Evolutionary conservation across 2,797 vertebrate species (phyloP).

Genomic region (Thalassophryne amazonica): DNA sequence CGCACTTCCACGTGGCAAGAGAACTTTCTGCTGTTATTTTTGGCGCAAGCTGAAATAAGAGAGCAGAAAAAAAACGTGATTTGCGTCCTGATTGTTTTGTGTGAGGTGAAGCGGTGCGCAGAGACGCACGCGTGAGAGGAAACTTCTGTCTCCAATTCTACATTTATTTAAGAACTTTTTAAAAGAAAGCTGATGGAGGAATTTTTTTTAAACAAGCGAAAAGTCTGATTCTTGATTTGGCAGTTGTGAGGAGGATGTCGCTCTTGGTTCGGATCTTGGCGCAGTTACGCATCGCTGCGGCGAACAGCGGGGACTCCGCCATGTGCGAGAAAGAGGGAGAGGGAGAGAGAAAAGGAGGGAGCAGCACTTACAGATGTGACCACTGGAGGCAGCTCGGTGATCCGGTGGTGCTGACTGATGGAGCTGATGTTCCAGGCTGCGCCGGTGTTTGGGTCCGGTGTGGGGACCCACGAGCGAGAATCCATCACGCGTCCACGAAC

Average conservation of each 20-base stretch:
- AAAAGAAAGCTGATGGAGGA: neutral
- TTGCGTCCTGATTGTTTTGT: too few relatives aligned
- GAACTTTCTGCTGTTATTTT: too few relatives aligned
- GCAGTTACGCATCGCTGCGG: conserved; percentile 21
- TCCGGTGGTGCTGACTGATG: conserved; percentile 47
- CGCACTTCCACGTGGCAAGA: too few relatives aligned
- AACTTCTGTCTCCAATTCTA: too few relatives aligned
- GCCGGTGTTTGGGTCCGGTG: conserved; percentile 39
- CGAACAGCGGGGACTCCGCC: conserved; percentile 14
- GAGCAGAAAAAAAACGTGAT: too few relatives aligned
- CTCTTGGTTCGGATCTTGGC: neutral
- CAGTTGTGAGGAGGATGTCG: neutral
- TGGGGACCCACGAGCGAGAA: conserved; percentile 48
- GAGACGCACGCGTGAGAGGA: too few relatives aligned
- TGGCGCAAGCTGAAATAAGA: too few relatives aligned
- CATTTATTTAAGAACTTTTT: too few relatives aligned
- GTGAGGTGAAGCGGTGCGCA: too few relatives aligned
- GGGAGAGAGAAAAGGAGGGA: neutral
- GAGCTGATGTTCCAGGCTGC: conserved; percentile 65
- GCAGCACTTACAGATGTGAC: conserved; percentile 51
- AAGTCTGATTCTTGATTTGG: neutral
- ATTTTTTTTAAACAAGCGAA: too few relatives aligned
- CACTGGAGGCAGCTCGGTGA: conserved; percentile 54
- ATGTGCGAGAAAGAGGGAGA: neutral
- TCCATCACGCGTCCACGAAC: conserved; percentile 46